These are phyloP conservation scores for Mormyrus hasselquistii DNA, from an alignment of 2,797 vertebrate genomes.

Conservation along the genomic window DNA sequence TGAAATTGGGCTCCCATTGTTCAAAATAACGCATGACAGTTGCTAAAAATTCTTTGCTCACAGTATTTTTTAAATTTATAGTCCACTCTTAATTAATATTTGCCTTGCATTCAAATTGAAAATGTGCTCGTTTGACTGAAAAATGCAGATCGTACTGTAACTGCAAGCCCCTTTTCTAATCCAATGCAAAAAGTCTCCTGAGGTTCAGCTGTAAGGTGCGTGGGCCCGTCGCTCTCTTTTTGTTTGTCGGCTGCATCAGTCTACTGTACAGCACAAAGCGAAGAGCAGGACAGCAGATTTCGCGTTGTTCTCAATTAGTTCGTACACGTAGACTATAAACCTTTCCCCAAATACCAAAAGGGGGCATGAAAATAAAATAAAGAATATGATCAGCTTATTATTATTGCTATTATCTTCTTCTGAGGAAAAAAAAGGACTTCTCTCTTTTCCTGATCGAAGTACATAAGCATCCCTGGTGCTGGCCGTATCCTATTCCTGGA, in stretches of 20 bases:
- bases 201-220: slow-evolving; percentile 42
- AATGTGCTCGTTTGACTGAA: slow-evolving; percentile 45
- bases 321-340: background rate
- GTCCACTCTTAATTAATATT: slow-evolving; percentile 31
- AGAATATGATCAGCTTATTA: background rate
- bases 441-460: slow-evolving; percentile 29
- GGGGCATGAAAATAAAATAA: background rate
- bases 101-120: slow-evolving; percentile 28
- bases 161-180: slow-evolving; percentile 35
- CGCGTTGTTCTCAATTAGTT: slow-evolving; percentile 42
- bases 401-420: background rate
- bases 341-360: background rate
- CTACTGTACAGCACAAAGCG: slow-evolving; percentile 40
- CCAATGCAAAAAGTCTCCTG: slow-evolving; percentile 51
- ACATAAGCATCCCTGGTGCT: slow-evolving; percentile 47
- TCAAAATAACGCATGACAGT: slow-evolving; percentile 11
- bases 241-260: slow-evolving; percentile 22
- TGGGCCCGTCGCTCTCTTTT: slow-evolving; percentile 37
- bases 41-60: background rate
- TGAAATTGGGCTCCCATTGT: slow-evolving; percentile 4
- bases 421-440: background rate
- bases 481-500: slow-evolving; percentile 36
- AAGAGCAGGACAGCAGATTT: slow-evolving; percentile 46
- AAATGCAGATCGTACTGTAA: slow-evolving; percentile 39
- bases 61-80: background rate